These are phyloP conservation scores for Creontiades dilutus DNA, from an alignment of 2,888 invertebrate genomes.

Conservation along the genomic window DNA sequence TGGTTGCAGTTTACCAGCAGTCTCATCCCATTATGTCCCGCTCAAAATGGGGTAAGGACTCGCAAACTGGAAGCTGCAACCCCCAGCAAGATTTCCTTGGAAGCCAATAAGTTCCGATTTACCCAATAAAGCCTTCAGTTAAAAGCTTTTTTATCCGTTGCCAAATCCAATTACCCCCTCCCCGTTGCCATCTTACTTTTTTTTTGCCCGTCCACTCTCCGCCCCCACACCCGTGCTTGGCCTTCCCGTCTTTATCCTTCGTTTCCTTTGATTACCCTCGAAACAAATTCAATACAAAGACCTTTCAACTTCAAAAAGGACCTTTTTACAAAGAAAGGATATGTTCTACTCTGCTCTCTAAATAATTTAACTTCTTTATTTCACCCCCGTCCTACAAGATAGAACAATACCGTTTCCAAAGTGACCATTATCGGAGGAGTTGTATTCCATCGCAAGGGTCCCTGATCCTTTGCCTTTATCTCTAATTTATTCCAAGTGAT, in stretches of 20 bases:
- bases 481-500: neutral
- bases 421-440: conserved; percentile 45
- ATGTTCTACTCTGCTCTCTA: conserved; percentile 49
- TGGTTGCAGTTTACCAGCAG: neutral
- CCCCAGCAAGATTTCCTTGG: conserved; percentile 47
- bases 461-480: neutral
- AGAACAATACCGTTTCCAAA: conserved; percentile 49
- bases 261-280: conserved; percentile 69
- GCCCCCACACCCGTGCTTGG: neutral
- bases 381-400: conserved; percentile 13
- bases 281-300: conserved; percentile 70
- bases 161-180: conserved; percentile 61
- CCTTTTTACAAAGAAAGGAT: conserved; percentile 64
- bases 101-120: conserved; percentile 66
- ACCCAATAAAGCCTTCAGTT: conserved; percentile 64
- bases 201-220: conserved; percentile 6
- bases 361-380: conserved; percentile 57
- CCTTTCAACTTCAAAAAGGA: conserved; percentile 68
- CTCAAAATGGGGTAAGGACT: neutral
- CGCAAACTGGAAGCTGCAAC: neutral
- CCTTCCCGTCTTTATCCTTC: conserved; percentile 59
- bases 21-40: neutral
- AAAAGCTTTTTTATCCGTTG: conserved; percentile 69
- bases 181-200: neutral
- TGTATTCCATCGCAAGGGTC: neutral